A percentile compares a stretch with the other conserved stretches of the same genome.
Evolutionary conservation across 2,797 vertebrate genomes (phyloP).

Genomic region (Sebastes steindachneri): DNA sequence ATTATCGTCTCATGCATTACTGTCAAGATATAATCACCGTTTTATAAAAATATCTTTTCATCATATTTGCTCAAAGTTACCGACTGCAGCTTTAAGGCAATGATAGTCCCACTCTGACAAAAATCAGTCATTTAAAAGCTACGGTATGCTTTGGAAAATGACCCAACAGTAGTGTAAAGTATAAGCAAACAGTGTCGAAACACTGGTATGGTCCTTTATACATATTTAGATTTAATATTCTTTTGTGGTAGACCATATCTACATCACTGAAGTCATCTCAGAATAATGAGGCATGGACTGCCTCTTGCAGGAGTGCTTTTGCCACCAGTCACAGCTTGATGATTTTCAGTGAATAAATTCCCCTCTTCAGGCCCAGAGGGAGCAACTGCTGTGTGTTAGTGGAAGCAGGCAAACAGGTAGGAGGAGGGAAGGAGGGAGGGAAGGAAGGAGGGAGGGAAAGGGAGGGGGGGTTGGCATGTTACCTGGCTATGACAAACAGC

Average conservation of each 20-base stretch:
- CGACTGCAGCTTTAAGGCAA: no score
- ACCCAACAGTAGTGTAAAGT: neutral
- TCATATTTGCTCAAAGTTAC: no score
- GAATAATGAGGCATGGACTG: neutral
- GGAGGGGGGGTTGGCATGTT: conserved; percentile 83
- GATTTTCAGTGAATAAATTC: conserved; percentile 38
- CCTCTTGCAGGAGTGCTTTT: conserved; percentile 3
- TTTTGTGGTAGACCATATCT: neutral
- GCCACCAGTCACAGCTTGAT: conserved; percentile 12
- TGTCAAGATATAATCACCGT: no score
- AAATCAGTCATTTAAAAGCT: neutral
- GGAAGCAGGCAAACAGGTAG: conserved; percentile 27
- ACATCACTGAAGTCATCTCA: conserved; percentile 13
- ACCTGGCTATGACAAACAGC: conserved; percentile 93
- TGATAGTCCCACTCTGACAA: neutral
- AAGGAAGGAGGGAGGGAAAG: neutral
- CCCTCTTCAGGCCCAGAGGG: conserved; percentile 5
- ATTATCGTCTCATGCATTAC: no score
- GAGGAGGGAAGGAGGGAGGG: neutral
- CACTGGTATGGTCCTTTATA: conserved; percentile 13
- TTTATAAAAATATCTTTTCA: no score
- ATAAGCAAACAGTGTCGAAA: conserved; percentile 10
- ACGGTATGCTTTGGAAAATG: neutral
- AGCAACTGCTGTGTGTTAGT: conserved; percentile 43
- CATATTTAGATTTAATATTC: neutral